A percentile compares a stretch with the other conserved stretches of the same genome.
These are phyloP conservation scores for Thymallus thymallus DNA, from an alignment of 2,113 vertebrate genomes.

Conservation along the genomic window DNA sequence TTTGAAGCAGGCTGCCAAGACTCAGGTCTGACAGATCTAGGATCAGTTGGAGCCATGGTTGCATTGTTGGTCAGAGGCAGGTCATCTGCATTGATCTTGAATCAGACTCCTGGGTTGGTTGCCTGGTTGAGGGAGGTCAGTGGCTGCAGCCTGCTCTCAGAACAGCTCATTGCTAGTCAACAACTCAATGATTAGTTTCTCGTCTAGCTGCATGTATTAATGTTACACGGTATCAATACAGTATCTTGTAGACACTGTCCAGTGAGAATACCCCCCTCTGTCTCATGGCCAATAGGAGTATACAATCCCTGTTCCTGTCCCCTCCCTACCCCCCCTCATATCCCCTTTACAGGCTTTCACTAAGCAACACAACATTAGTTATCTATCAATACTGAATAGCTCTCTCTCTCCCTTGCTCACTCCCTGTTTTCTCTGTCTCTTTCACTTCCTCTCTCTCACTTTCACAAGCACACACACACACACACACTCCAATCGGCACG, in stretches of 20 bases:
- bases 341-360: background rate
- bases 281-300: background rate
- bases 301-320: too few relatives aligned
- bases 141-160: too few relatives aligned
- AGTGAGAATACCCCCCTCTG: background rate
- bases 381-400: constrained; percentile 3
- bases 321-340: too few relatives aligned
- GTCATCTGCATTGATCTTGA: too few relatives aligned
- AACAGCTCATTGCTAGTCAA: too few relatives aligned
- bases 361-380: background rate
- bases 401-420: background rate
- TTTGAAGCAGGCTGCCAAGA: background rate
- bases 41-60: too few relatives aligned
- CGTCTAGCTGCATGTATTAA: too few relatives aligned
- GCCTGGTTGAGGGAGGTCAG: too few relatives aligned
- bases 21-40: too few relatives aligned
- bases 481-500: background rate
- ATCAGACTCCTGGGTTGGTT: background rate
- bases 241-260: background rate
- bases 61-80: too few relatives aligned
- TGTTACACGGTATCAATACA: too few relatives aligned
- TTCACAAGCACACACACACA: background rate
- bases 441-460: background rate
- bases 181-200: too few relatives aligned
- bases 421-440: constrained; percentile 6